A percentile compares a stretch with the other conserved stretches of the same genome.
Evolutionary conservation across 1,140 invertebrate genomes (phyloP).

Genomic region (Zelostemma sp.): DNA sequence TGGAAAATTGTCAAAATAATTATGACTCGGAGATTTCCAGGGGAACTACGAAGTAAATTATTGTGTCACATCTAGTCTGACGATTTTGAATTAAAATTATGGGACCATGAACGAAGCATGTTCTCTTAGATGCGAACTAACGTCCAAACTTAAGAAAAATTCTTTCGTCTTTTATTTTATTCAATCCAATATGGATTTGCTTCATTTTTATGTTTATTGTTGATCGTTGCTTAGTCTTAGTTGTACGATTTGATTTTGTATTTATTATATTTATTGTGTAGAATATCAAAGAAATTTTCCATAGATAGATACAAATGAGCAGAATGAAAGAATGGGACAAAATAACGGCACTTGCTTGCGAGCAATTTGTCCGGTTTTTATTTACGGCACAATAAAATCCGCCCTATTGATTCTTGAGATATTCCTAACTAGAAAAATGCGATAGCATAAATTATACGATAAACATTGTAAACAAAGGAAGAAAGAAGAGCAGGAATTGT

Average conservation of each 20-base stretch:
- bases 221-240: not conserved
- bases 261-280: conserved; percentile 8
- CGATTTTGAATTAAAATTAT: conserved; percentile 51
- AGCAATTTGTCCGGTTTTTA: conserved; percentile 25
- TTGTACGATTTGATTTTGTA: conserved; percentile 17
- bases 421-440: conserved; percentile 53
- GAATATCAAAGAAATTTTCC: conserved; percentile 9
- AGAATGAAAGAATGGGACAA: conserved; percentile 10
- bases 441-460: conserved; percentile 49
- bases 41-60: conserved; percentile 42
- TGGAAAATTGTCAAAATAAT: not conserved
- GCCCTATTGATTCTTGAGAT: conserved; percentile 56
- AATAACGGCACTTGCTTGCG: conserved; percentile 28
- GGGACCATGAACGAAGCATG: conserved; percentile 65
- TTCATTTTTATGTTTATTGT: conserved; percentile 7
- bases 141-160: conserved; percentile 28
- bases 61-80: conserved; percentile 59
- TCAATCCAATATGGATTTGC: conserved; percentile 10
- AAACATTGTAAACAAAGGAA: conserved; percentile 16
- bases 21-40: not conserved
- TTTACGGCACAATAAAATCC: conserved; percentile 56
- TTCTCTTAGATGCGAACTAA: conserved; percentile 43
- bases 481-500: conserved; percentile 43
- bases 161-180: not conserved
- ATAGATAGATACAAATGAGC: not conserved